Evolutionary conservation across 1,140 invertebrate species (phyloP), one percentile per base, ranked within the genome.

Genomic region (Macrobrachium rosenbergii): DNA sequence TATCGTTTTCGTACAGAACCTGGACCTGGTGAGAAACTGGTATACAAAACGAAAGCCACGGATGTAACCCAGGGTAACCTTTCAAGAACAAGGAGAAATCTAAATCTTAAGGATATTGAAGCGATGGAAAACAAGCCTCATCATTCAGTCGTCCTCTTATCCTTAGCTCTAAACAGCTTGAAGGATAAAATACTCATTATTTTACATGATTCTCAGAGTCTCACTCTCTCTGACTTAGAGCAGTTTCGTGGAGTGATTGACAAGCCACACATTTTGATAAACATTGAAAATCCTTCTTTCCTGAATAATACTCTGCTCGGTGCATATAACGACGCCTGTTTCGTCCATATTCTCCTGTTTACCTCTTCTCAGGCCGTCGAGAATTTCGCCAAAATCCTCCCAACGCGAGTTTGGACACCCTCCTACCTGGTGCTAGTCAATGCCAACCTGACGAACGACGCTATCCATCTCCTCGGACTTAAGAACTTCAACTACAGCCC

Each of bases 291-390:
- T 59, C 10, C 5, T n/a, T 19, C n/a, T 28, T 17, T 60, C 45
- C 52, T 28, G n/a, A 60, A 58, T 14, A 17, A 45, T 11, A 10
- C 0, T 58, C 60, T 64, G 52, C 52, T 83, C 17, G 82, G 52
- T 5, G 21, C 59, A 14, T 83, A 76, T 58, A 83, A 83, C 82
- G 60, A 60, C 19, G 72, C 52, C 6, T 63, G 17, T 16, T 75
- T 45, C 60, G 60, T 83, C 59, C 82, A 83, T 52, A 62, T 83
- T 28, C 52, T 83, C 16, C 23, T 83, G 5, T 77, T 83, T 19
- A 63, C 23, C 7, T 60, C 58, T 10, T 19, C 45, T 8, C 14
- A 3, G 12, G 16, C 63, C 37, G 73, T 83, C 58, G 17, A 62
- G 7, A 2, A 19, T 28, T 78, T 78, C 52, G 52, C 52, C 21